These are phyloP conservation scores for Pseudorasbora parva DNA, from an alignment of 2,113 vertebrate genomes.

Conservation along the genomic window DNA sequence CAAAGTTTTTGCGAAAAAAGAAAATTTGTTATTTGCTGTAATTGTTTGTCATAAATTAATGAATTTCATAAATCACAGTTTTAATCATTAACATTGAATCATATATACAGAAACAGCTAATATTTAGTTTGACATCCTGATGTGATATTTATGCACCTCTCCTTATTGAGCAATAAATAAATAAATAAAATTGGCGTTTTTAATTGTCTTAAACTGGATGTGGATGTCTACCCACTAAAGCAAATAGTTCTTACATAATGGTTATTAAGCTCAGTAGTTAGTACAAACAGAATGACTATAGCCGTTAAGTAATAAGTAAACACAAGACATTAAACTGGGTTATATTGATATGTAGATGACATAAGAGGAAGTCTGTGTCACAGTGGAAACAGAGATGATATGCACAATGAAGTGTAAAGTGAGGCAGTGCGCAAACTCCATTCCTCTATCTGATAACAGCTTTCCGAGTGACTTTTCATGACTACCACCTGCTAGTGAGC, in stretches of 20 bases:
- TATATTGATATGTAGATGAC: neutral
- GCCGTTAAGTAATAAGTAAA: neutral
- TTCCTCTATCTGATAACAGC: neutral
- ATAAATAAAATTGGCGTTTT: neutral
- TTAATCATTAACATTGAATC: neutral
- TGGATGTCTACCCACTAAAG: neutral
- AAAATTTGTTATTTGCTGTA: neutral
- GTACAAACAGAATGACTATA: neutral
- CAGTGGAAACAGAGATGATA: slow-evolving; percentile 14
- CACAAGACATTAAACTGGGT: neutral
- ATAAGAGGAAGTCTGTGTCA: slow-evolving; percentile 25
- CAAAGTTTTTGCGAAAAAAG: neutral
- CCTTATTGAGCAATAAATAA: too few species aligned
- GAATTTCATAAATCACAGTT: neutral
- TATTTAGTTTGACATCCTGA: neutral
- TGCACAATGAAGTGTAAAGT: neutral
- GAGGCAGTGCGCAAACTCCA: slow-evolving; percentile 14
- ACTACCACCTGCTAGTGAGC: neutral
- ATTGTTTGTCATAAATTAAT: neutral
- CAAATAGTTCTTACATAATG: neutral
- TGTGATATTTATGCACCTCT: neutral
- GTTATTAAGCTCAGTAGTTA: neutral
- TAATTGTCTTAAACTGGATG: neutral
- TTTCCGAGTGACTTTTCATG: neutral
- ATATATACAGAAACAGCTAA: neutral